A percentile compares a stretch with the other conserved stretches of the same genome.
Evolutionary conservation across 2,113 vertebrate genomes (phyloP).

Genomic region (Raphicerus campestris): DNA sequence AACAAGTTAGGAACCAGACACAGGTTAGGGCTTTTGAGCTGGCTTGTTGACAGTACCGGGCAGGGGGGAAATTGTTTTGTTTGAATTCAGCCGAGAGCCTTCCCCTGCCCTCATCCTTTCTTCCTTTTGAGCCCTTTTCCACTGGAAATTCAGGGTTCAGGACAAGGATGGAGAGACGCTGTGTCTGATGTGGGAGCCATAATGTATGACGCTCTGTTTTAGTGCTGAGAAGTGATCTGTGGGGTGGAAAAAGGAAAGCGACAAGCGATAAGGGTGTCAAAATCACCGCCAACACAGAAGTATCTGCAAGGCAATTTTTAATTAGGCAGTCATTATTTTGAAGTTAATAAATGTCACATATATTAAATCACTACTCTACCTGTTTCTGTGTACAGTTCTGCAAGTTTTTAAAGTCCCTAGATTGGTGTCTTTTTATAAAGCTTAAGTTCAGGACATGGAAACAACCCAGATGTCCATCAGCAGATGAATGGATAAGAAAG

Average conservation of each 20-base stretch:
- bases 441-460: no score
- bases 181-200: neutral
- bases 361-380: neutral
- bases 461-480: no score
- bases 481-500: no score
- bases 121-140: neutral
- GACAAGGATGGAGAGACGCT: neutral
- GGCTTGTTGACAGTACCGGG: neutral
- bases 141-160: neutral
- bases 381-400: neutral
- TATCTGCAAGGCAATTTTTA: neutral
- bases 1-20: neutral
- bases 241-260: neutral
- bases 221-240: neutral
- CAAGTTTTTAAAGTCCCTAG: neutral
- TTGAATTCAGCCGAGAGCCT: neutral
- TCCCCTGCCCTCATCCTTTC: neutral
- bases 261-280: neutral
- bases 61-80: neutral
- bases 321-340: constrained; percentile 21
- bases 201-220: neutral
- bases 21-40: neutral
- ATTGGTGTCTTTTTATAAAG: constrained; percentile 2
- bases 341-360: neutral
- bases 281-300: neutral